A percentile compares a stretch with the other conserved stretches of the same genome.
Conservation (phyloP, 2,797 vertebrate species). For the Siniperca scherzeri region DNA sequence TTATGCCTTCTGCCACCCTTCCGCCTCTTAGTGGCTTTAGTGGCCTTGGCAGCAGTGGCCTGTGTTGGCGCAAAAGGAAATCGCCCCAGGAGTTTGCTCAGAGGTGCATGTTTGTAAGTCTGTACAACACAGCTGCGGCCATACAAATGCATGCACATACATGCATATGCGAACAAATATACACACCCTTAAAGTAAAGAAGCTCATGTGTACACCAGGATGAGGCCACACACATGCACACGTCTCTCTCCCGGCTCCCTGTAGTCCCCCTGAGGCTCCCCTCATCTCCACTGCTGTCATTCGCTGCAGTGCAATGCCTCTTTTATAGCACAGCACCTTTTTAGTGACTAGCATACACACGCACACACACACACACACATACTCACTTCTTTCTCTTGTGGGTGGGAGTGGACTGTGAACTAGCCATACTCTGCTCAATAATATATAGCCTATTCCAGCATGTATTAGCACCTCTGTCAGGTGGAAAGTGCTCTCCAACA, state of each 20-base stretch:
- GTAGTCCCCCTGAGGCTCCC: constrained; percentile 4
- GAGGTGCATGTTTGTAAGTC: constrained; percentile 46
- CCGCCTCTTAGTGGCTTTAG: constrained; percentile 61
- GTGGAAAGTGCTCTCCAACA: constrained; percentile 37
- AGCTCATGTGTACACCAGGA: not conserved
- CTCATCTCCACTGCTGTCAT: constrained; percentile 55
- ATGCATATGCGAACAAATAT: constrained; percentile 44
- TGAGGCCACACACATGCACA: constrained; percentile 25
- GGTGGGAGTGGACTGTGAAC: constrained; percentile 38
- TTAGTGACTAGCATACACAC: not conserved
- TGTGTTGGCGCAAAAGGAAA: constrained; percentile 41
- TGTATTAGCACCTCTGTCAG: constrained; percentile 36
- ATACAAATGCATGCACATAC: constrained; percentile 35
- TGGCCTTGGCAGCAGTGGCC: constrained; percentile 54
- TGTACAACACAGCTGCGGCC: constrained; percentile 42
- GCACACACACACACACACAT: constrained; percentile 12
- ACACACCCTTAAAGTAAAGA: constrained; percentile 24
- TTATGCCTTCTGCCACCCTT: constrained; percentile 60
- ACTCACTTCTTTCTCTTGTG: not conserved
- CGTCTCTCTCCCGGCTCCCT: constrained; percentile 4
- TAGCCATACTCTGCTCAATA: constrained; percentile 43
- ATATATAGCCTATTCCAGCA: constrained; percentile 33
- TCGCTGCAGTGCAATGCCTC: constrained; percentile 34
- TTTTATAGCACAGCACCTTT: constrained; percentile 45
- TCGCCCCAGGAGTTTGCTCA: constrained; percentile 46